phyloP scores from a whole-genome alignment of 2,113 vertebrate genomes.

The Stigmatopora nigra region DNA sequence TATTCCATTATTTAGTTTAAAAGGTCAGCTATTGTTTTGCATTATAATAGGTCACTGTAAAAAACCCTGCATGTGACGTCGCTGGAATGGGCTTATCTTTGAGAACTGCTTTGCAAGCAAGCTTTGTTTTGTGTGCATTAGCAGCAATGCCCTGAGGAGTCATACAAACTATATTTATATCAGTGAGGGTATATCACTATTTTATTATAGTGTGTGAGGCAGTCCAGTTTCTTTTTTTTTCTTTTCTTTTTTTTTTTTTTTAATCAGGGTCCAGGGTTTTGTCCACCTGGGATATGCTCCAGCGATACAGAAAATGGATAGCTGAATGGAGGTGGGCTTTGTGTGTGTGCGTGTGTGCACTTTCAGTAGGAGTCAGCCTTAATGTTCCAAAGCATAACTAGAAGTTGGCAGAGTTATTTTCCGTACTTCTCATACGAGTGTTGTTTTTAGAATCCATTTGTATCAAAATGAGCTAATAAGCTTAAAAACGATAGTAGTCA shows the following conservation, averaged over 20 bases:
- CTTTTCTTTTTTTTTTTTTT: neutral
- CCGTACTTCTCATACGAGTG: neutral
- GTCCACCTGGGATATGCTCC: neutral
- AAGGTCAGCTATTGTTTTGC: neutral
- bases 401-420: neutral
- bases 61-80: constrained; percentile 3
- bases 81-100: neutral
- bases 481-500: no score
- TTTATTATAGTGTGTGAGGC: neutral
- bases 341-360: neutral
- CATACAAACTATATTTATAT: neutral
- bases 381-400: neutral
- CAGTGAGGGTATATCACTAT: neutral
- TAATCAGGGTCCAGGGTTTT: neutral
- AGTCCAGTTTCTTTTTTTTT: neutral
- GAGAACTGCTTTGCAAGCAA: neutral
- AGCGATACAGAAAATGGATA: neutral
- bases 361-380: neutral
- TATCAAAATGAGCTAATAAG: no score
- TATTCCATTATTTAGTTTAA: neutral
- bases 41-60: neutral
- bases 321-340: neutral
- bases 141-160: neutral
- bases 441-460: neutral
- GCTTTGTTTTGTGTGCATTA: constrained; percentile 2